Evolutionary conservation across 2,797 vertebrate genomes (phyloP).

Genomic region (Streptopelia turtur): DNA sequence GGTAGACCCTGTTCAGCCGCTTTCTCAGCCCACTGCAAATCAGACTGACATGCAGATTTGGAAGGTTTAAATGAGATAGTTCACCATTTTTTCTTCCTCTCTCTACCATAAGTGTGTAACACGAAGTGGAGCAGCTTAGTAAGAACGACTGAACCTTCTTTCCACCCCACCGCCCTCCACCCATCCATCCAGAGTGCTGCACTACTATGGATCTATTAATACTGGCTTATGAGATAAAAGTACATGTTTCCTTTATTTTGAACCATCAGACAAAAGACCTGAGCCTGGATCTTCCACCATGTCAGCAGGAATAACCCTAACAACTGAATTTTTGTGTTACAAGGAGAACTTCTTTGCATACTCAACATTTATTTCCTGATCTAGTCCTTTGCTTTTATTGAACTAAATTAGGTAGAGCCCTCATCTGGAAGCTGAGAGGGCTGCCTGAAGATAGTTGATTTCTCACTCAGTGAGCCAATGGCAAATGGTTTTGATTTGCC

Average conservation of each 20-base stretch:
- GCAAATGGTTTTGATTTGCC: not conserved
- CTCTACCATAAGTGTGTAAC: not conserved
- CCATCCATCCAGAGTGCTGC: not conserved
- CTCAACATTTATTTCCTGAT: not conserved
- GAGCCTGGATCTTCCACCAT: not conserved
- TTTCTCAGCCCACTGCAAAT: not conserved
- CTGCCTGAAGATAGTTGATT: not conserved
- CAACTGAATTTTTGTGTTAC: not conserved
- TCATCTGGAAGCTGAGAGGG: not conserved
- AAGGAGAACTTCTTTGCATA: not conserved
- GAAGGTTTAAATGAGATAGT: not conserved
- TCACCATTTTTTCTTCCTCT: not conserved
- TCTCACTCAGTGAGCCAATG: not conserved
- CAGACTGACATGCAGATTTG: not conserved
- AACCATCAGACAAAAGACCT: not conserved
- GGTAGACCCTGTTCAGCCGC: conserved; percentile 14
- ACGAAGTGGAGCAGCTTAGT: not conserved
- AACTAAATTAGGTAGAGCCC: not conserved
- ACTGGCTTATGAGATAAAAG: not conserved
- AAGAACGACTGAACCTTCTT: not conserved
- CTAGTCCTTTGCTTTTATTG: not conserved
- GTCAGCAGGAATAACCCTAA: not conserved
- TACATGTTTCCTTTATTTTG: not conserved
- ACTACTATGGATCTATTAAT: not conserved
- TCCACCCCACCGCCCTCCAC: not conserved